Evolutionary conservation across 2,888 invertebrate species (phyloP), one percentile per base, ranked within the genome.

Genomic region (Ormia ochracea): DNA sequence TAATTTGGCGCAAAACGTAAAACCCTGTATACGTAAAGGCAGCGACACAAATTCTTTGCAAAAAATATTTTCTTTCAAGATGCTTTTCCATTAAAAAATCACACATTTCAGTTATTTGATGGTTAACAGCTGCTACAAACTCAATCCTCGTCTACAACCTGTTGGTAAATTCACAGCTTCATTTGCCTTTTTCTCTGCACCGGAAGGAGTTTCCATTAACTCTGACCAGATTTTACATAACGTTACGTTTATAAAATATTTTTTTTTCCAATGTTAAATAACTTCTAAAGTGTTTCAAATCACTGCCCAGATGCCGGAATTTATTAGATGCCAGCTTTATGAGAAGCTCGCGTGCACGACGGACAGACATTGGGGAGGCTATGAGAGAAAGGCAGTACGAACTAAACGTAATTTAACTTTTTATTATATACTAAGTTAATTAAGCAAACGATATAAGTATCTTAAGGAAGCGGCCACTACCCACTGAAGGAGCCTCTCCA

Each of bases 361-460:
- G 19, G 19, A n/a, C 19, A 21, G n/a, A 3, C 0, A 6, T 21
- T 3, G 19, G 9, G 17, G 26, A 41, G 36, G 41, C 31, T 52
- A 54, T 54, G 36, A 33, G 14, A 36, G 45, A 70, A 56, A 63
- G 63, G 63, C 63, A 54, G 61, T 28, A 73, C 36, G 41, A 48
- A 65, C 54, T 63, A n/a, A 26, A 63, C 45, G 65, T 56, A 56
- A 56, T 73, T 54, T 73, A 45, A 26, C 43, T 45, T 33, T 73
- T 73, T 65, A 73, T 63, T 63, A 45, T 63, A 73, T 45, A 56
- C 45, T 65, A 31, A 75, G 50, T 75, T 75, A 76, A 69, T 76
- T 69, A 76, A 61, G 23, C 43, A 7, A 69, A 36, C 45, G 70
- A 70, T 77, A 63, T 45, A 43, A 38, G 7, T 33, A 36, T 41